Conservation (phyloP, 1,140 invertebrate species). For the Arion vulgaris region DNA sequence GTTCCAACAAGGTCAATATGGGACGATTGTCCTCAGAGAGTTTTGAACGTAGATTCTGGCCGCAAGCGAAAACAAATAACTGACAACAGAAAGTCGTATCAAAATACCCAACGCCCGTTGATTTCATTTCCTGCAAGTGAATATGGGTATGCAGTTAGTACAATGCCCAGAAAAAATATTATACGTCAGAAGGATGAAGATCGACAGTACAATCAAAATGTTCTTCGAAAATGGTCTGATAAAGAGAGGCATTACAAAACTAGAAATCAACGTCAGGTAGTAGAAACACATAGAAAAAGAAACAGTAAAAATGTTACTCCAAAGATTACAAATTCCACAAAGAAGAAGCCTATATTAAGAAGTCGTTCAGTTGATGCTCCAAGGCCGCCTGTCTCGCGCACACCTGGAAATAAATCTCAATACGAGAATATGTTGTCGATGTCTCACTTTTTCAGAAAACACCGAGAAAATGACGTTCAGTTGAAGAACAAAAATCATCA, state of each 20-base stretch:
- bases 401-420: neutral
- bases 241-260: neutral
- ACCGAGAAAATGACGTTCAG: neutral
- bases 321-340: neutral
- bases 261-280: neutral
- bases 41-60: neutral
- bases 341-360: neutral
- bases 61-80: neutral
- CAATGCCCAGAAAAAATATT: no score
- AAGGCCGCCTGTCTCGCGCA: neutral
- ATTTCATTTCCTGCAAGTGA: neutral
- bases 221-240: neutral
- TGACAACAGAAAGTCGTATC: neutral
- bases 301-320: neutral
- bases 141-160: neutral
- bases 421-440: neutral
- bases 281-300: neutral
- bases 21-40: slow-evolving; percentile 17
- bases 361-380: neutral
- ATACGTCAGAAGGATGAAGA: neutral
- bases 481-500: neutral
- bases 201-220: neutral
- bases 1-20: slow-evolving; percentile 24
- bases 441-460: neutral
- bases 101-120: neutral